Evolutionary conservation across 2,113 vertebrate genomes (phyloP).

Genomic region (Rattus rattus): DNA sequence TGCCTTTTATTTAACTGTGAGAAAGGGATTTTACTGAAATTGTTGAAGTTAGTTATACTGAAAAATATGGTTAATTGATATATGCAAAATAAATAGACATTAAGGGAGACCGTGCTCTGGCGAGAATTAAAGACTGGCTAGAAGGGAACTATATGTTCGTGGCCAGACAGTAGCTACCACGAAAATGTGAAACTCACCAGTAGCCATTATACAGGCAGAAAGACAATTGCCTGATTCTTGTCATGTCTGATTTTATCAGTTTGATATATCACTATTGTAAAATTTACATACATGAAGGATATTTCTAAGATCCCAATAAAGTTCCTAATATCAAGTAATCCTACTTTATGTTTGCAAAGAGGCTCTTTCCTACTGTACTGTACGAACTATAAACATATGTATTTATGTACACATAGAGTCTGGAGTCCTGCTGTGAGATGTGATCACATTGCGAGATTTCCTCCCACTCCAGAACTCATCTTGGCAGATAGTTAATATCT

Average conservation of each 20-base stretch:
- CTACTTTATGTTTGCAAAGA: background rate
- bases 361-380: background rate
- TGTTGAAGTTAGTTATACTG: background rate
- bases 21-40: slow-evolving; percentile 40
- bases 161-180: background rate
- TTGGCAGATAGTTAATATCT: background rate
- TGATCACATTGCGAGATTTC: background rate
- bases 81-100: slow-evolving; percentile 38
- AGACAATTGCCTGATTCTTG: background rate
- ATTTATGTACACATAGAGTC: too few relatives aligned
- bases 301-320: slow-evolving; percentile 53
- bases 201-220: background rate
- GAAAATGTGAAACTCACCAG: background rate
- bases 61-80: background rate
- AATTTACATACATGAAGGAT: slow-evolving; percentile 57
- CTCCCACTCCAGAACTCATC: background rate
- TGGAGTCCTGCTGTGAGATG: background rate
- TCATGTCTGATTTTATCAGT: background rate
- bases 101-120: slow-evolving; percentile 16
- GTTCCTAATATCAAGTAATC: background rate
- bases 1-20: background rate
- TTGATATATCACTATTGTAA: slow-evolving; percentile 40
- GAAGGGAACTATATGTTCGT: background rate
- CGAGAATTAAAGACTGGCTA: background rate
- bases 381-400: background rate